Conservation (phyloP, 2,797 vertebrate genomes). For the Anomalospiza imberbis region DNA sequence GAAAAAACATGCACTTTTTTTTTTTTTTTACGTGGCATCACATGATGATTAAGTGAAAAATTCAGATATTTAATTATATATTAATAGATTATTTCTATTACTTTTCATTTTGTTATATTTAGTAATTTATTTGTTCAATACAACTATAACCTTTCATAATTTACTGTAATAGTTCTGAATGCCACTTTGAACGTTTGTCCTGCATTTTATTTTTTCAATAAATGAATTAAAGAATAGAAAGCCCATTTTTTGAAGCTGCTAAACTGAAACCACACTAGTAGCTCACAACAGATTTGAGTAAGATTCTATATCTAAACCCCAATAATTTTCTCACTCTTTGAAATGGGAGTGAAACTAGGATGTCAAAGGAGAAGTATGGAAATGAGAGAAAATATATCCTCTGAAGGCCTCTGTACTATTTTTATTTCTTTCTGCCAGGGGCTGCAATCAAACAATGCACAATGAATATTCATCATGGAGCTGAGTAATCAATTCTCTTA, state of each 20-base stretch:
- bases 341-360: neutral
- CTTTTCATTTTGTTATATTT: neutral
- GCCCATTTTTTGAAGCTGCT: neutral
- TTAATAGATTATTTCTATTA: neutral
- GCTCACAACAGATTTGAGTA: neutral
- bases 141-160: neutral
- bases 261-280: neutral
- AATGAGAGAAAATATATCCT: neutral
- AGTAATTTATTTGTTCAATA: neutral
- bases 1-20: neutral
- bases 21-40: neutral
- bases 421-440: neutral
- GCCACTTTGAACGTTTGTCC: neutral
- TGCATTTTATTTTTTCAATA: neutral
- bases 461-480: constrained; percentile 13
- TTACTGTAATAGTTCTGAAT: neutral
- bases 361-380: neutral
- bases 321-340: neutral
- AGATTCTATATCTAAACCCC: neutral
- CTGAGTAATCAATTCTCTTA: constrained; percentile 2
- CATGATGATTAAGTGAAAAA: neutral
- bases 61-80: neutral
- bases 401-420: neutral
- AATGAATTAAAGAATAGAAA: neutral
- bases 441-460: neutral